Evolutionary conservation across 2,797 vertebrate species (phyloP), one percentile per base, ranked within the genome.

Genomic region (Gymnoscopelus braueri): DNA sequence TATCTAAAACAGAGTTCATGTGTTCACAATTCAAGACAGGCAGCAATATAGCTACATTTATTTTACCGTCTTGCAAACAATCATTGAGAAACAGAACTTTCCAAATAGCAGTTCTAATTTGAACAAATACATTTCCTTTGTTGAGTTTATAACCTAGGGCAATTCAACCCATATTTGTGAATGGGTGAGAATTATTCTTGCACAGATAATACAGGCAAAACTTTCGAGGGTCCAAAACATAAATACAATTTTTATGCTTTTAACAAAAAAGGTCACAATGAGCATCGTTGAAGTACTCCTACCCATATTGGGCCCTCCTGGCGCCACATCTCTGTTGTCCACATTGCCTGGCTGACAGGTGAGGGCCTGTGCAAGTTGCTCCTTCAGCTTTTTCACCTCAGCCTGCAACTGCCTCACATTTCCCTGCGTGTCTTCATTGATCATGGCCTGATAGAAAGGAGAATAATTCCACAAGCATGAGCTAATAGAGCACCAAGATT

Each of bases 381-480:
- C 97, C 85, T 95, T 98, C 70, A 99, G 80, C 76, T 98, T 97
- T 87, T 95, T 98, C 75, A 99, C 89, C 85, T 99, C 97, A 63
- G 95, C 95, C 86, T 99, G 97, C 49, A 99, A 87, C 80, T 98
- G 97, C 81, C 65, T 96, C 80, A 98, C 95, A 12, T 98, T 97
- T 77, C 98, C 98, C 78, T 98, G 96, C 1, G 95, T 97, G 84
- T 99, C 97, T 90, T 99, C 97, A 65, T 99, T 99, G 60, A 99
- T 93, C 69, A 98, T 85, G 59, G 97, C 98, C 98, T 99, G 77
- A 4, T 1, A 69, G 39, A 44, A 74, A 79, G 69, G 63, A 81
- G 0, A 80, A 39, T 3, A 73, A 77, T 44, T 71, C 11, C 3
- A 65, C 9, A 48, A 7, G 1, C 0, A 54, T 72, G 0, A 75